Evolutionary conservation across 2,888 invertebrate species (phyloP).

Genomic region (Noctua janthina): DNA sequence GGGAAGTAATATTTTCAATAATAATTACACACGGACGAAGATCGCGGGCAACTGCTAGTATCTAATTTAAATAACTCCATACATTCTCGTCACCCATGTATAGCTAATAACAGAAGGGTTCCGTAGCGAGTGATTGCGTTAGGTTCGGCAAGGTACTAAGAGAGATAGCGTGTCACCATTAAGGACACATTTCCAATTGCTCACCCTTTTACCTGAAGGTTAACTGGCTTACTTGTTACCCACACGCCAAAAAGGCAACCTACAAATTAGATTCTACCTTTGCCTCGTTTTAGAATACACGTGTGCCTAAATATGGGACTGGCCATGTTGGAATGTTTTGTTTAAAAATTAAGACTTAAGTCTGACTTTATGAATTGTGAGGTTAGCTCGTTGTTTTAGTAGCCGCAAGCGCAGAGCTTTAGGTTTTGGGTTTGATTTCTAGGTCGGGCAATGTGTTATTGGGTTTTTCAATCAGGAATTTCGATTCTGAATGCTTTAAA

Average conservation of each 20-base stretch:
- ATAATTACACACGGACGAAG: too few species aligned
- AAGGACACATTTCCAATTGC: constrained; percentile 56
- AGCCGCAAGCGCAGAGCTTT: background rate
- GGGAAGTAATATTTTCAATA: too few species aligned
- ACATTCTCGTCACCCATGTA: constrained; percentile 8
- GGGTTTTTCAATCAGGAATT: background rate
- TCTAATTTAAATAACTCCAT: background rate
- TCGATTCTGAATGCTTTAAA: background rate
- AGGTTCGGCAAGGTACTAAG: constrained; percentile 22
- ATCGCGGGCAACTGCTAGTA: too few species aligned
- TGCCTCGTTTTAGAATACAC: constrained; percentile 10
- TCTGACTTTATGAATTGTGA: background rate
- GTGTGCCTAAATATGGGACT: background rate
- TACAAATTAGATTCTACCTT: constrained; percentile 37
- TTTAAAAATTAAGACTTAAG: background rate
- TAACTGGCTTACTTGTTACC: constrained; percentile 41
- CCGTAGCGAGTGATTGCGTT: constrained; percentile 33
- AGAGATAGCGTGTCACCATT: constrained; percentile 40
- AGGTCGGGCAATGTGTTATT: background rate
- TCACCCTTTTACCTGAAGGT: constrained; percentile 44
- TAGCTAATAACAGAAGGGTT: constrained; percentile 15
- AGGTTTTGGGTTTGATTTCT: background rate
- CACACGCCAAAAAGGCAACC: constrained; percentile 29
- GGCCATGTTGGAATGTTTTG: background rate
- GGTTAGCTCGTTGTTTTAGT: background rate